Percentiles rank a stretch among this genome's conserved stretches.
Evolutionary conservation across 2,888 invertebrate genomes (phyloP).

Genomic region (Dolichomitus sp.): DNA sequence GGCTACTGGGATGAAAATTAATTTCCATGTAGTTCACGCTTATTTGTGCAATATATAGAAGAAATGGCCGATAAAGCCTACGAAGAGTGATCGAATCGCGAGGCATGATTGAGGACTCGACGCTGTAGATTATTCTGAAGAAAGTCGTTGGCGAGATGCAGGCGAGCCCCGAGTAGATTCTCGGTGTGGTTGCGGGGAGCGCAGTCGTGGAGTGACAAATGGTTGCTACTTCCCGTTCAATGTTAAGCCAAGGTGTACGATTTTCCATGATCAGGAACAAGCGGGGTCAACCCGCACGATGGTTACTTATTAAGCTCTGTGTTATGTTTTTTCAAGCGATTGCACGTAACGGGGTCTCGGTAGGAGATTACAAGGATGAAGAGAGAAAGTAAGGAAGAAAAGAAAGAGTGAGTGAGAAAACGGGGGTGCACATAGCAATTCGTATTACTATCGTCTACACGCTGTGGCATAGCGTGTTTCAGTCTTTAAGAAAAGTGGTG

Average conservation of each 20-base stretch:
- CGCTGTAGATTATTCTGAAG: conserved; percentile 31
- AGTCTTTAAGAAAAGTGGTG: conserved; percentile 77
- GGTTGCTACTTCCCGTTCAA: conserved; percentile 49
- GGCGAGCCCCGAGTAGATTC: conserved; percentile 37
- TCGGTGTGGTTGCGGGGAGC: conserved; percentile 7
- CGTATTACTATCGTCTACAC: conserved; percentile 75
- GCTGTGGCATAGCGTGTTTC: conserved; percentile 71
- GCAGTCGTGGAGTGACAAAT: conserved; percentile 52
- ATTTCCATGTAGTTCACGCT: conserved; percentile 15
- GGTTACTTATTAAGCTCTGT: conserved; percentile 58
- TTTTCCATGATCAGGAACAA: conserved; percentile 57
- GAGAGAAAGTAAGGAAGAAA: neutral
- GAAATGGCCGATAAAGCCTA: conserved; percentile 13
- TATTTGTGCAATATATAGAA: conserved; percentile 1
- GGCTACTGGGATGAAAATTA: neutral
- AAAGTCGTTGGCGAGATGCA: conserved; percentile 40
- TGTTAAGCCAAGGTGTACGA: conserved; percentile 28
- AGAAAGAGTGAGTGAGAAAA: neutral
- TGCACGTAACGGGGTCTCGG: conserved; percentile 56
- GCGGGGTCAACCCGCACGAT: conserved; percentile 41
- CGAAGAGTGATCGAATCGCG: conserved; percentile 45
- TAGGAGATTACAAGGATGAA: conserved; percentile 55
- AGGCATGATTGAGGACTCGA: conserved; percentile 43
- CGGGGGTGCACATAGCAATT: conserved; percentile 65
- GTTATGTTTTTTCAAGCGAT: conserved; percentile 58